These are phyloP conservation scores for Temnothorax ravouxi DNA, from an alignment of 2,888 invertebrate species.

Conservation along the genomic window DNA sequence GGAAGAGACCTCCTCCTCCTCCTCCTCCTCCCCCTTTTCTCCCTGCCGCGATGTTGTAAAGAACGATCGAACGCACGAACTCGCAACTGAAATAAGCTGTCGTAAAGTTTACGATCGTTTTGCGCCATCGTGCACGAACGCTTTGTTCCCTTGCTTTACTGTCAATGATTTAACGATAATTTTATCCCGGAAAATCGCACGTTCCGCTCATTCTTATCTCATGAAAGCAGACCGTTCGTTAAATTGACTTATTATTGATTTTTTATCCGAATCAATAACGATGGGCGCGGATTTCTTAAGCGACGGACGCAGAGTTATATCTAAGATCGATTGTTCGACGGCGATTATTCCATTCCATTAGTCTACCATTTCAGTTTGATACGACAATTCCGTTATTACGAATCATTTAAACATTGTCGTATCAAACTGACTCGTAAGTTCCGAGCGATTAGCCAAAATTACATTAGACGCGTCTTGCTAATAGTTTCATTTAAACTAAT, in stretches of 20 bases:
- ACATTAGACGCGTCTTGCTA: not conserved
- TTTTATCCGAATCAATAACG: constrained; percentile 24
- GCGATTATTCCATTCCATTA: constrained; percentile 41
- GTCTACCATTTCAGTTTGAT: not conserved
- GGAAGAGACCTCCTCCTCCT: not conserved
- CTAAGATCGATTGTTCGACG: constrained; percentile 23
- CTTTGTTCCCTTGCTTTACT: constrained; percentile 46
- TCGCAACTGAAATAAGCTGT: constrained; percentile 58
- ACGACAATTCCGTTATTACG: not conserved
- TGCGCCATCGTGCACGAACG: constrained; percentile 33
- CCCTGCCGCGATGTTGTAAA: not conserved
- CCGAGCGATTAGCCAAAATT: not conserved
- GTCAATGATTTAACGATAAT: constrained; percentile 56
- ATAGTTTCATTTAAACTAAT: not conserved
- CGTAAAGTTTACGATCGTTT: constrained; percentile 62
- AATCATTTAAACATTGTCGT: not conserved
- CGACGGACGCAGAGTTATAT: not conserved
- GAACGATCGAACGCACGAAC: constrained; percentile 38
- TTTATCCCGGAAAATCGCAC: constrained; percentile 44
- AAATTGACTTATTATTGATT: constrained; percentile 19
- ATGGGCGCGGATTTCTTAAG: not conserved
- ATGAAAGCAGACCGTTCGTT: constrained; percentile 14
- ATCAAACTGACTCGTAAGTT: no score
- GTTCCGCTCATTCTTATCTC: constrained; percentile 13
- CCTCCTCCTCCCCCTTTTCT: not conserved